Conservation (phyloP, 2,113 vertebrate genomes). For the Naja naja region DNA sequence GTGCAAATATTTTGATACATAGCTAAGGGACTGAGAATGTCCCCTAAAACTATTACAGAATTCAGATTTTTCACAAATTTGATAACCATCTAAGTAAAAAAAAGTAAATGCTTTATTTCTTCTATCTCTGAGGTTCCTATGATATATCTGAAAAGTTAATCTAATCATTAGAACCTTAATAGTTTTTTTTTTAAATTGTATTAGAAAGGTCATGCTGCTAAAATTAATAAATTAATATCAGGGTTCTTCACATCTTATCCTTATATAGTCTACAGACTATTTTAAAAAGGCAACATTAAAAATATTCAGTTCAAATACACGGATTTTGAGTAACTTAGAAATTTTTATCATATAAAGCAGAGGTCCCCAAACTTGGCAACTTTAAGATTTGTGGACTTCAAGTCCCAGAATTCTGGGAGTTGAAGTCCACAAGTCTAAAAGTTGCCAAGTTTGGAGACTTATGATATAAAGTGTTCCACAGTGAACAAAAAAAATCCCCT, state of each 20-base stretch:
- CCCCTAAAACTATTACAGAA: neutral
- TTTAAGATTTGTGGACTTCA: no score
- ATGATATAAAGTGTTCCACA: neutral
- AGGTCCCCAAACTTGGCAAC: no score
- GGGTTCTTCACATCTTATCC: constrained; percentile 9
- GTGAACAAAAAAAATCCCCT: neutral
- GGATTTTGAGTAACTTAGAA: constrained; percentile 35
- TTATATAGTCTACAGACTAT: neutral
- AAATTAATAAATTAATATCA: constrained; percentile 5
- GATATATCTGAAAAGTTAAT: constrained; percentile 28
- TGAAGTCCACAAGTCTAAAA: no score
- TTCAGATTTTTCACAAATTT: constrained; percentile 29
- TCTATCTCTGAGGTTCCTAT: neutral
- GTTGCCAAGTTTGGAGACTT: no score
- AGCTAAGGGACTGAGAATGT: neutral
- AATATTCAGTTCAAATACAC: constrained; percentile 11
- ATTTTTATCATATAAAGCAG: neutral
- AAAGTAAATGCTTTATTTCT: constrained; percentile 11
- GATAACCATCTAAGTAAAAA: constrained; percentile 19
- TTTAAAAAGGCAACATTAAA: neutral
- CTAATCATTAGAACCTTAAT: constrained; percentile 35
- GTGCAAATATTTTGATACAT: neutral
- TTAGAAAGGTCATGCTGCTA: neutral
- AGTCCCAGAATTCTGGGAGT: no score
- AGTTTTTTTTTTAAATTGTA: neutral